Evolutionary conservation across 2,888 invertebrate species (phyloP), one percentile per base, ranked within the genome.

Genomic region (Dastarcus helophoroides): DNA sequence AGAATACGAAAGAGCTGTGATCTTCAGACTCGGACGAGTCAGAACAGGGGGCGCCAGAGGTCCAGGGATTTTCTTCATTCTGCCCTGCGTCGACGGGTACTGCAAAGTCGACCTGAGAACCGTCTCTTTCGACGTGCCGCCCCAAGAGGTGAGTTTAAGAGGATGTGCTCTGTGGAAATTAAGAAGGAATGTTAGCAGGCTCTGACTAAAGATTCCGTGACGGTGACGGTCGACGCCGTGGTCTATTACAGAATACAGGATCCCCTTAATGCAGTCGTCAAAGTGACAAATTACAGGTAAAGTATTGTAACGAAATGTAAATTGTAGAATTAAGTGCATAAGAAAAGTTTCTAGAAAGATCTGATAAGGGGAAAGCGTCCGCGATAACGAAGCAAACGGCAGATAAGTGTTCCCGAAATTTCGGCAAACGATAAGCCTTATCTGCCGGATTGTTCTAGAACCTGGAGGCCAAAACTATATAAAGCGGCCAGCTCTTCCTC

Each of bases 51-150:
- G 82, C 3, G 80, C 83, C 2, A 67, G 82, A 42, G 86, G 89
- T 0, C 79, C 85, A n/a, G 90, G 90, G 1, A 76, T 91, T 40
- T 94, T 94, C 62, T 93, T 94, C 61, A 78, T 94, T 5, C 67
- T 95, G 38, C 94, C 94, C 1, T 97, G 94, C 60, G 82, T 94
- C 32, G 94, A 93, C 56, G 81, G 79, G 26, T 94, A 90, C 58
- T 78, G 83, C 34, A 90, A 85, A 60, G 88, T 95, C 22, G 94
- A 95, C 61, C 65, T 94, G 33, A 72, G 94, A 39, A 91, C 91
- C 1, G 85, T 94, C 1, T 89, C 91, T 0, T 95, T 94, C 54
- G 91, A 94, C 63, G 91, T 95, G 1, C 91, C 94, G 24, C 90
- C 93, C 1, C 94, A 95, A 67, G 93, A 94, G 71, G 89, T 93